A percentile compares a stretch with the other conserved stretches of the same genome.
Conservation (phyloP, 1,140 invertebrate species). For the Whitmania pigra region DNA sequence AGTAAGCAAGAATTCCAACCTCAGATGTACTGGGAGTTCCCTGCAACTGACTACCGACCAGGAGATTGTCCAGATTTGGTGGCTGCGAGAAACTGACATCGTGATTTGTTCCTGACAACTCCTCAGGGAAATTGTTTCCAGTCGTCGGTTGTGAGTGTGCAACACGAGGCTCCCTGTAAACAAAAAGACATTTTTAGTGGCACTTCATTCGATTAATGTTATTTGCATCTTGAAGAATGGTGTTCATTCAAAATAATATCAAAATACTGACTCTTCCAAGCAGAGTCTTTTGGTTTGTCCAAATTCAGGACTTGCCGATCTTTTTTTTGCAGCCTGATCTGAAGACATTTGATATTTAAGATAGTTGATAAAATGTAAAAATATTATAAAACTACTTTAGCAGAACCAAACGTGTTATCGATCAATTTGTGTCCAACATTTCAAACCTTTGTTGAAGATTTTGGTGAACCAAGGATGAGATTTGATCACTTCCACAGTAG, state of each 20-base stretch:
- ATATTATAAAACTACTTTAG: slow-evolving; percentile 2
- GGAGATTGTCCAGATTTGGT: slow-evolving; percentile 63
- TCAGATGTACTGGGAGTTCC: slow-evolving; percentile 47
- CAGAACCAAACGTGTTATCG: not conserved
- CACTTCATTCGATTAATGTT: not conserved
- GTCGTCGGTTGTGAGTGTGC: too few species aligned
- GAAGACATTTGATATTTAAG: not conserved
- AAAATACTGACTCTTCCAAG: too few species aligned
- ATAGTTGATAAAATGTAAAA: too few species aligned
- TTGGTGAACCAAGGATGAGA: slow-evolving; percentile 65
- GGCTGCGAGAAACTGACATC: slow-evolving; percentile 71
- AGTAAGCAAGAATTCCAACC: slow-evolving; percentile 26
- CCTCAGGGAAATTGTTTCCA: not conserved
- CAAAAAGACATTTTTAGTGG: not conserved
- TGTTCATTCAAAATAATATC: not conserved
- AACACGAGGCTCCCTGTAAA: too few species aligned
- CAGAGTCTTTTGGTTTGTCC: not conserved
- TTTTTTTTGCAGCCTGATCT: not conserved
- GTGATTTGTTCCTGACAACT: not conserved
- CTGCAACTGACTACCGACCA: slow-evolving; percentile 60
- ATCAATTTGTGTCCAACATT: not conserved
- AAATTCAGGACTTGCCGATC: not conserved
- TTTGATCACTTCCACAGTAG: slow-evolving; percentile 56
- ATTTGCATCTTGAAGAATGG: not conserved
- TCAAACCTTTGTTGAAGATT: slow-evolving; percentile 36